Evolutionary conservation across 2,888 invertebrate species (phyloP).

Genomic region (Chalcis sispes): DNA sequence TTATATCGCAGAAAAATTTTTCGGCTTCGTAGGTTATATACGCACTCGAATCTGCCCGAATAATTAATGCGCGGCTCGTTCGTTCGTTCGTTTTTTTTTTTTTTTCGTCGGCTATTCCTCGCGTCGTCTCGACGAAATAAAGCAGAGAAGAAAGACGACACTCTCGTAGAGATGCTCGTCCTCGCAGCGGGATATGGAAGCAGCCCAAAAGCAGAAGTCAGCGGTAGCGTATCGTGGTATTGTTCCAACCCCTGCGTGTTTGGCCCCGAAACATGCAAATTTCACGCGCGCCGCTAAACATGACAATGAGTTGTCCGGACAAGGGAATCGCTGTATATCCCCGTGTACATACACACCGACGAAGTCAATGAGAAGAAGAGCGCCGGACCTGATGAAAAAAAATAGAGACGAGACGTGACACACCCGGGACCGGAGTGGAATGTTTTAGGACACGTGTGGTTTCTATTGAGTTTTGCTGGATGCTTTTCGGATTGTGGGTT

Average conservation of each 20-base stretch:
- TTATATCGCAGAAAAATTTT: constrained; percentile 3
- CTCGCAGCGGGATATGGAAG: not conserved
- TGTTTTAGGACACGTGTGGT: too few species aligned
- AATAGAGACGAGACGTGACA: too few species aligned
- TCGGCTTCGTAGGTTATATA: too few species aligned
- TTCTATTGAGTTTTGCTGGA: too few species aligned
- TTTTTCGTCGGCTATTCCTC: too few species aligned
- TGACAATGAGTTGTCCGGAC: constrained; percentile 9
- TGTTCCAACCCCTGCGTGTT: constrained; percentile 25
- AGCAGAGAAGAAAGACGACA: not conserved
- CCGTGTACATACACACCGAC: not conserved
- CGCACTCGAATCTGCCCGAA: too few species aligned
- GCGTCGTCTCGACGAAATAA: too few species aligned
- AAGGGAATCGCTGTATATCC: constrained; percentile 18
- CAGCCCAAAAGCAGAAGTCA: not conserved
- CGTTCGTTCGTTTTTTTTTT: too few species aligned
- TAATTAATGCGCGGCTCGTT: constrained; percentile 34
- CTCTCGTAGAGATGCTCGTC: not conserved
- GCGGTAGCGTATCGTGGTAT: not conserved
- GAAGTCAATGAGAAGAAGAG: constrained; percentile 14
- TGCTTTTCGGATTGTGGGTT: too few species aligned
- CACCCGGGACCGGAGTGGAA: too few species aligned
- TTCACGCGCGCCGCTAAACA: constrained; percentile 38
- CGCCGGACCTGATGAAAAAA: too few species aligned
- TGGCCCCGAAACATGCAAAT: constrained; percentile 48